A percentile compares a stretch with the other conserved stretches of the same genome.
phyloP scores from a whole-genome alignment of 2,113 vertebrate genomes.

The Scatophagus argus region DNA sequence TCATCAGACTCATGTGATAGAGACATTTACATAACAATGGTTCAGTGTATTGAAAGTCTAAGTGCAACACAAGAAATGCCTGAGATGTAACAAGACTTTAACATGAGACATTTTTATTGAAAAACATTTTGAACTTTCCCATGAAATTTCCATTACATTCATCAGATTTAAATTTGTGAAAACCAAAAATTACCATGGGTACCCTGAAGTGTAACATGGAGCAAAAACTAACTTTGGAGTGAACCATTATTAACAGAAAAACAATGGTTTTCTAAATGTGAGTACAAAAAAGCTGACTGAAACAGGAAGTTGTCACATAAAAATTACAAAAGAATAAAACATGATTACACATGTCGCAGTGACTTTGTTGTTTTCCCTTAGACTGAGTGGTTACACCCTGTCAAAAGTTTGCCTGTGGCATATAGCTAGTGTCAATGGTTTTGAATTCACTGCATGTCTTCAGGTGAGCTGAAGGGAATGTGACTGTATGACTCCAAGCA shows the following conservation, averaged over 20 bases:
- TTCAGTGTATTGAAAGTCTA: constrained; percentile 16
- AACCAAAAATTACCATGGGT: no score
- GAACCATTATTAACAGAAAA: background rate
- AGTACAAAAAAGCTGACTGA: background rate
- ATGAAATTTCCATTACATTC: no score
- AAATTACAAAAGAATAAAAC: background rate
- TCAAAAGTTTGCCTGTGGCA: constrained; percentile 6
- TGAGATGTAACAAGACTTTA: background rate
- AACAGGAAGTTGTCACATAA: background rate
- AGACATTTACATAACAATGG: no score
- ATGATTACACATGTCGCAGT: background rate
- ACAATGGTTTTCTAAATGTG: background rate
- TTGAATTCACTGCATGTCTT: constrained; percentile 2
- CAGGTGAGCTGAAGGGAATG: constrained; percentile 12
- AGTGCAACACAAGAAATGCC: background rate
- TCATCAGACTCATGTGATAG: constrained; percentile 16
- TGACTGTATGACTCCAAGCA: background rate
- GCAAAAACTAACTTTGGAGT: no score
- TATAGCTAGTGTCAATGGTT: constrained; percentile 6
- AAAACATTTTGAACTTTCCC: no score
- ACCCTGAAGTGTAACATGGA: no score
- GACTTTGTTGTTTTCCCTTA: background rate
- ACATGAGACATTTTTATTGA: background rate
- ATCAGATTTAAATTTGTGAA: no score
- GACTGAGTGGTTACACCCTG: background rate